Conservation (phyloP, 1,140 invertebrate species). For the Solen grandis region DNA sequence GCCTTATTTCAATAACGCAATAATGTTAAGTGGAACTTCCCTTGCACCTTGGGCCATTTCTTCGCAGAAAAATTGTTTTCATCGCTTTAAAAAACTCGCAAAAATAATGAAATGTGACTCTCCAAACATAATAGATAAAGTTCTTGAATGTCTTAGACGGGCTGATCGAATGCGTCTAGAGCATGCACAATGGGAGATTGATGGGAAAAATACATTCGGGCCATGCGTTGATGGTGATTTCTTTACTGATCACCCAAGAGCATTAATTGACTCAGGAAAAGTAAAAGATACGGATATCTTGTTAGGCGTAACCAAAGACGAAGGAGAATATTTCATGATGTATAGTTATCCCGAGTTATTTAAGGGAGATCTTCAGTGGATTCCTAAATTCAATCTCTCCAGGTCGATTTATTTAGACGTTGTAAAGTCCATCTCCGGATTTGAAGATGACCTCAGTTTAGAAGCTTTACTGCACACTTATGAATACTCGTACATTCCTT, state of each 20-base stretch:
- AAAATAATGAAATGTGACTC: conserved; percentile 53
- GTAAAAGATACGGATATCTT: conserved; percentile 96
- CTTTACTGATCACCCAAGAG: conserved; percentile 90
- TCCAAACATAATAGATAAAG: conserved; percentile 80
- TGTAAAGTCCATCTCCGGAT: not conserved
- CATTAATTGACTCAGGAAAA: conserved; percentile 88
- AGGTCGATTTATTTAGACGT: not conserved
- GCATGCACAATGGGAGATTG: conserved; percentile 88
- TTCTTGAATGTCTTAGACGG: conserved; percentile 88
- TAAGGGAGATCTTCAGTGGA: not conserved
- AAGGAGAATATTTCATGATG: conserved; percentile 80
- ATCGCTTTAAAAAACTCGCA: conserved; percentile 83
- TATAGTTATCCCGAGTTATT: conserved; percentile 56
- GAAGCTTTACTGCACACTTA: conserved; percentile 55
- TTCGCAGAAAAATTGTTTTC: conserved; percentile 88
- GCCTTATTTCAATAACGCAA: conserved; percentile 91
- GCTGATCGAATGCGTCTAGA: conserved; percentile 88
- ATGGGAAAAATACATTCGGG: not conserved
- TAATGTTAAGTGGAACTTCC: conserved; percentile 83
- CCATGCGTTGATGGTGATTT: conserved; percentile 95
- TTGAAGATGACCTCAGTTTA: conserved; percentile 19
- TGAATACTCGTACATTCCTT: conserved; percentile 24
- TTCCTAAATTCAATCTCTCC: not conserved
- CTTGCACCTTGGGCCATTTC: conserved; percentile 94
- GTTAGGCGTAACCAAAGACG: conserved; percentile 95